Conservation (phyloP, 23 tunicate genomes). For the Clavelina lepadiformis region DNA sequence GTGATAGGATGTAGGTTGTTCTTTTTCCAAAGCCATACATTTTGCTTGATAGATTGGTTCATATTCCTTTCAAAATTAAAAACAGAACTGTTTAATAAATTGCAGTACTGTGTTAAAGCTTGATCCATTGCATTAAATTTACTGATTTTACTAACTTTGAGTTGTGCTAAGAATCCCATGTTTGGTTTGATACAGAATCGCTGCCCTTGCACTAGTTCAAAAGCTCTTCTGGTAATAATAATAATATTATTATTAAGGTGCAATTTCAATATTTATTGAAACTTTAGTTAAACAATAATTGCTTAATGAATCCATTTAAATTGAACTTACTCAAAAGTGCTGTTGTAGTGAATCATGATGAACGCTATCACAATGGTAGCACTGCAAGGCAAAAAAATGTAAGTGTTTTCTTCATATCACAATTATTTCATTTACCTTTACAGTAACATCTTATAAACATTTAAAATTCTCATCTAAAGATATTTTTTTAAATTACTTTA, state of each 20-base stretch:
- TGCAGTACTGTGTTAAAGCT: background rate
- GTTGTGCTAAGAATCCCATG: slow-evolving; percentile 44
- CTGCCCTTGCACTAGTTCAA: slow-evolving; percentile 22
- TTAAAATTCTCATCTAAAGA: no score
- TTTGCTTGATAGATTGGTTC: slow-evolving; percentile 24
- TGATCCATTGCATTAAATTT: no score
- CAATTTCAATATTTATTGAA: no score
- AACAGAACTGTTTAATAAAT: background rate
- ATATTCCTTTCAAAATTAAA: slow-evolving; percentile 15
- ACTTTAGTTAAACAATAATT: no score
- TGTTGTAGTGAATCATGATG: slow-evolving; percentile 35
- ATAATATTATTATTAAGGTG: background rate
- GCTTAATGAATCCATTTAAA: background rate
- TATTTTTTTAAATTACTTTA: no score
- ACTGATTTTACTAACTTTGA: slow-evolving; percentile 29
- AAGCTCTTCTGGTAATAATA: slow-evolving; percentile 43
- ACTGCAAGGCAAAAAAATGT: slow-evolving; percentile 12
- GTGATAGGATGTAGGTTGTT: no score
- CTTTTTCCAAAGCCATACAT: background rate
- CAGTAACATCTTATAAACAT: no score
- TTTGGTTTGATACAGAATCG: slow-evolving; percentile 47
- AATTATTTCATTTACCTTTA: no score
- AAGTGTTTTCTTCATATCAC: no score
- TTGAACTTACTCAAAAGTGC: slow-evolving; percentile 37
- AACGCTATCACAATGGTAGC: slow-evolving; percentile 66